Conservation (phyloP, 2,113 vertebrate species). For the Balaenoptera acutorostrata region DNA sequence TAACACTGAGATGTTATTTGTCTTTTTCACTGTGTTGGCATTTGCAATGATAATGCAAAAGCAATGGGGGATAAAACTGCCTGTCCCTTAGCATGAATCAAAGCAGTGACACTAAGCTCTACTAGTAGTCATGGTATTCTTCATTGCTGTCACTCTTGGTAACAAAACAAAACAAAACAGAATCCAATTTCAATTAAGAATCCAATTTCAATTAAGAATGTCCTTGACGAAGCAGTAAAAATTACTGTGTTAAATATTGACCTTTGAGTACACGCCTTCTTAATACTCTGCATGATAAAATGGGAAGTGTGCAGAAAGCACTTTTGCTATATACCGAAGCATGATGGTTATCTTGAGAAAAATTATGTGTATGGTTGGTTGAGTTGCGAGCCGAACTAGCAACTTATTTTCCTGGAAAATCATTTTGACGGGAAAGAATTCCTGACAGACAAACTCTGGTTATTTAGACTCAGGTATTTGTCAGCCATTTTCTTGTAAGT, state of each 20-base stretch:
- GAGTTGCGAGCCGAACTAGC: conserved; percentile 31
- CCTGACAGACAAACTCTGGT: not conserved
- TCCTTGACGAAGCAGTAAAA: not conserved
- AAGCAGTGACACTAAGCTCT: not conserved
- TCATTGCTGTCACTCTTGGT: not conserved
- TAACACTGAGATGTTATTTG: not conserved
- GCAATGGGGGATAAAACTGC: not conserved
- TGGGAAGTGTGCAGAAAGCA: not conserved
- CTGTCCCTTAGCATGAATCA: not conserved
- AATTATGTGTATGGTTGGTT: not conserved
- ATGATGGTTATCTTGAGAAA: not conserved
- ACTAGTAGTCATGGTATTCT: not conserved
- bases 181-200: not conserved
- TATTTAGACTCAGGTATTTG: conserved; percentile 2
- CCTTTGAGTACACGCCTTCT: not conserved
- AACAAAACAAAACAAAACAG: not conserved
- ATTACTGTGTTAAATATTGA: conserved; percentile 9
- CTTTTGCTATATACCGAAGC: not conserved
- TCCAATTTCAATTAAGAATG: not conserved
- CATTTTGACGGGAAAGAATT: conserved; percentile 20
- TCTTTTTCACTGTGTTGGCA: not conserved
- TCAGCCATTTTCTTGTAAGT: conserved; percentile 22
- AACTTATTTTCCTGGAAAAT: conserved; percentile 1
- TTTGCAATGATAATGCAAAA: not conserved
- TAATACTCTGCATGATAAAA: not conserved